These are phyloP conservation scores for Tribolium freemani DNA, from an alignment of 2,888 invertebrate species.

Conservation along the genomic window DNA sequence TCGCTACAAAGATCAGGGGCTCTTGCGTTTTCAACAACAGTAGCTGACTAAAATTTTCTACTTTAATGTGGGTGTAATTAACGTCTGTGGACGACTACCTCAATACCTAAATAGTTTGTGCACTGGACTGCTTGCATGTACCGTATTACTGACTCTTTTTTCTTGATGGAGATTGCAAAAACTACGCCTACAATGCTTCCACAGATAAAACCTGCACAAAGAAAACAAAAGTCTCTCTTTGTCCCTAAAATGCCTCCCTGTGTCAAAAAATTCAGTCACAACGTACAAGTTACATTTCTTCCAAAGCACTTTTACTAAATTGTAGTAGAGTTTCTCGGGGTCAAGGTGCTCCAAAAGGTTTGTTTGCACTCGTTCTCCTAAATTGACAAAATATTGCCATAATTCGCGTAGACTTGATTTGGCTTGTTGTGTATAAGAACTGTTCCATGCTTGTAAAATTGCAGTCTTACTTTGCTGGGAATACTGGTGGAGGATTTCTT, in stretches of 20 bases:
- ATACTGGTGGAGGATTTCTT: conserved; percentile 57
- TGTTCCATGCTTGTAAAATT: conserved; percentile 56
- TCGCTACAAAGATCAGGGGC: conserved; percentile 70
- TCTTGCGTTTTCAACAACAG: conserved; percentile 70
- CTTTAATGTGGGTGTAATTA: neutral
- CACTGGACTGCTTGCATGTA: conserved; percentile 70
- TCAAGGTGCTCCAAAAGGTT: conserved; percentile 51
- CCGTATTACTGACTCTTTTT: conserved; percentile 60
- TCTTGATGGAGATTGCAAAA: conserved; percentile 63
- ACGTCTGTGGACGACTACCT: conserved; percentile 60
- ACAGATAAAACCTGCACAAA: conserved; percentile 66
- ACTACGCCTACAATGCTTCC: conserved; percentile 68
- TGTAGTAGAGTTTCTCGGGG: conserved; percentile 56
- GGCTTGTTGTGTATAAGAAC: conserved; percentile 52
- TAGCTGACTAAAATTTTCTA: conserved; percentile 67
- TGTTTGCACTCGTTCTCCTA: conserved; percentile 53
- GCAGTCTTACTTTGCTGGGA: conserved; percentile 55
- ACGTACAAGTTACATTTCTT: conserved; percentile 56
- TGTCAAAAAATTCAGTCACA: neutral
- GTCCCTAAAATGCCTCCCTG: conserved; percentile 62
- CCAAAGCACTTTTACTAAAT: conserved; percentile 55
- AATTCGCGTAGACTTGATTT: conserved; percentile 54
- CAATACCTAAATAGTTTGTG: conserved; percentile 67
- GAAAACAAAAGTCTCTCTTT: conserved; percentile 66
- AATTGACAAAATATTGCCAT: conserved; percentile 50